Base-by-base conservation (phyloP, 2,797 vertebrate genomes). In the Sebastes aleutianus region DNA sequence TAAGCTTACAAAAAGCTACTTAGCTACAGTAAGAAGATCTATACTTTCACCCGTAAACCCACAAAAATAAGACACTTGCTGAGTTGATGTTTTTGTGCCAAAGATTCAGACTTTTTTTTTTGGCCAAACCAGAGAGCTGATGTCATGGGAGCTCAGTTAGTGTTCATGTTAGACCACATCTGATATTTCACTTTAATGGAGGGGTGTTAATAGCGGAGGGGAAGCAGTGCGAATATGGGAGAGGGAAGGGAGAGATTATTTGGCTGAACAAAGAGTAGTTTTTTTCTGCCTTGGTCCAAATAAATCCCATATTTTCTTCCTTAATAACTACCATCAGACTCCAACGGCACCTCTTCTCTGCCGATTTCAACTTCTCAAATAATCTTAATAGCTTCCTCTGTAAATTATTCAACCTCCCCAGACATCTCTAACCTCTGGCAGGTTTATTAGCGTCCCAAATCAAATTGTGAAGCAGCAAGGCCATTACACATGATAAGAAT, bases 101-200 rank as follows among this genome's bases (percentile, higher is more conserved):
- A 68, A 91, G 80, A 71, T 80, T 87, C 68, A 54, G 72, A 14
- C 4, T 82, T 84, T 85, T 0, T 0, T 8, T 47, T 92, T 85
- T 88, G 88, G 88, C 90, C 85, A 76, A 90, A 92, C 85, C 50
- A 36, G 3, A 26, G 76, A 50, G 78, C 78, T 93, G 90, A 93
- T 91, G 90, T 95, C 88, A 93, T 91, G 92, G 88, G 93, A 93
- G 89, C 84, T 69, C 76, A 18, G 62, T 72, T 71, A 83, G 78
- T 74, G 82, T 77, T 88, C 88, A 72, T 78, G 78, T 85, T 79
- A 12, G 71, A n/a, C 74, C 73, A 76, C 86, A 88, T 91, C 91
- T 91, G 89, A 93, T 88, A 90, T 91, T 90, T 90, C 89, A 91
- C 80, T 93, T 88, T 87, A 91, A 91, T 89, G 68, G 89, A 69